Percentiles rank a stretch among this genome's conserved stretches.
Evolutionary conservation across 2,797 vertebrate species (phyloP).

Genomic region (Peromyscus melanophrys): DNA sequence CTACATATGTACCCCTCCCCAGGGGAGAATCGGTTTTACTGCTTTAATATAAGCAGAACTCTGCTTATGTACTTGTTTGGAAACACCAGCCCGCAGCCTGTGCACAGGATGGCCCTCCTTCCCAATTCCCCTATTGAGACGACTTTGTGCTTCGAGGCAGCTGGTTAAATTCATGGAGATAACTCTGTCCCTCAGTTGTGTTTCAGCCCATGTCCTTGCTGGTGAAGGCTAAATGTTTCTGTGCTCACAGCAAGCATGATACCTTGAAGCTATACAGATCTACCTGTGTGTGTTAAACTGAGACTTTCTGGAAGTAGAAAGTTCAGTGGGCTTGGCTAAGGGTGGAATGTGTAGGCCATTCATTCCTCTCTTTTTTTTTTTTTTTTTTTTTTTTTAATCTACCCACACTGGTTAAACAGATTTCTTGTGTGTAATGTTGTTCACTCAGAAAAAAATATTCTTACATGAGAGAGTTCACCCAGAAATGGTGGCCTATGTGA

Average conservation of each 20-base stretch:
- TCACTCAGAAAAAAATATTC: not conserved
- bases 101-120: accelerated
- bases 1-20: accelerated
- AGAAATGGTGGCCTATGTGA: not conserved
- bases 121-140: accelerated
- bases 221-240: accelerated
- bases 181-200: accelerated
- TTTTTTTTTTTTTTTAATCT: not conserved
- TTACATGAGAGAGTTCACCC: not conserved
- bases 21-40: accelerated
- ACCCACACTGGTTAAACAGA: too few relatives aligned
- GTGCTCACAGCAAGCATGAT: not conserved
- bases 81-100: not conserved
- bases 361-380: not conserved
- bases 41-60: not conserved
- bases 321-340: not conserved
- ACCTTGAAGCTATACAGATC: accelerated
- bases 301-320: too few relatives aligned
- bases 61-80: not conserved
- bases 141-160: not conserved
- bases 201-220: not conserved
- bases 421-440: accelerated
- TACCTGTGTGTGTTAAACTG: too few relatives aligned
- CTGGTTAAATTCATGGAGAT: not conserved
- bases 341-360: accelerated